Percentiles rank a stretch among this genome's conserved stretches.
These are phyloP conservation scores for Apodemus sylvaticus DNA, from an alignment of 2,113 vertebrate species.

Conservation along the genomic window DNA sequence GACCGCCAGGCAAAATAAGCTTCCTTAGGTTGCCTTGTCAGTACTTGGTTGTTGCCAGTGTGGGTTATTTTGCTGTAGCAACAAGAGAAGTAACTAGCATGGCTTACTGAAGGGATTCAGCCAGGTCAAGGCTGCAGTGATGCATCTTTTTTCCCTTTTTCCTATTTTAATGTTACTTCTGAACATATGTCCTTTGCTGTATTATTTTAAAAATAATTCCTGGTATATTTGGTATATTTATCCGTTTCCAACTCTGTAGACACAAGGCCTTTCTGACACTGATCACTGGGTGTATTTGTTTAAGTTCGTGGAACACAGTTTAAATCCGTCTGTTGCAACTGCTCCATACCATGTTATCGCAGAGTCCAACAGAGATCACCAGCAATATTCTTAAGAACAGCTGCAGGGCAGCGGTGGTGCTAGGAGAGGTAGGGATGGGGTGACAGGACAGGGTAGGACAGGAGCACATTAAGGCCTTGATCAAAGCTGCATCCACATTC, in stretches of 20 bases:
- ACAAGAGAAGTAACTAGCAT: not conserved
- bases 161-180: constrained; percentile 7
- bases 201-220: not conserved
- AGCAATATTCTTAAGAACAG: not conserved
- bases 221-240: not conserved
- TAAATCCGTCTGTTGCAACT: not conserved
- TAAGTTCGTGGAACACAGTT: not conserved
- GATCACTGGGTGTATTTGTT: not conserved
- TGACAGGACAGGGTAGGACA: not conserved
- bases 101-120: not conserved
- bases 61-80: not conserved
- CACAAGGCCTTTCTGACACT: not conserved
- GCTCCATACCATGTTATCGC: not conserved
- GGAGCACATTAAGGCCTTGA: not conserved
- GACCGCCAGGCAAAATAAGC: not conserved
- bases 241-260: not conserved
- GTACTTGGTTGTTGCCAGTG: not conserved
- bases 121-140: not conserved
- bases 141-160: not conserved
- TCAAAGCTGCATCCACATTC: not conserved
- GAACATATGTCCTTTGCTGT: not conserved
- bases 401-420: not conserved
- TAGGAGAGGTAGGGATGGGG: not conserved
- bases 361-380: not conserved
- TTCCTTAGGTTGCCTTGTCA: not conserved